Evolutionary conservation across 2,113 vertebrate species (phyloP), one percentile per base, ranked within the genome.

Genomic region (Neofelis nebulosa): DNA sequence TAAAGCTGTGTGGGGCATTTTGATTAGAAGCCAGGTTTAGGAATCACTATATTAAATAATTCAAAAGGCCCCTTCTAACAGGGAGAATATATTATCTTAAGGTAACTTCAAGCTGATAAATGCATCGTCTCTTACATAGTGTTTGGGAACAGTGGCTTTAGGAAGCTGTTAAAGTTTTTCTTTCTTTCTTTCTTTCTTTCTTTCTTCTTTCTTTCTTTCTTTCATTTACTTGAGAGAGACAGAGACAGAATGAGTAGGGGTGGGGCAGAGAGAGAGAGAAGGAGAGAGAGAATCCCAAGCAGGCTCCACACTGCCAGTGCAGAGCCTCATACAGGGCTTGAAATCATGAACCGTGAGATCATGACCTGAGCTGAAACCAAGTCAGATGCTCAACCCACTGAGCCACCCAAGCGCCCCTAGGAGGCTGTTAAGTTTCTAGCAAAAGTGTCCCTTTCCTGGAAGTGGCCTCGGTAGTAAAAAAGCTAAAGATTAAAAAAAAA

Each of bases 11-110:
- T 79, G 41, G 23, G 13, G 41, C n/a, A 21, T 69, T 91, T 31
- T 97, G n/a, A 82, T 90, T 63, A 95, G 73, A 91, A 94, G 57
- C 23, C 29, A 18, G 14, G 31, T 93, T 80, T 97, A 94, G 41
- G 80, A 78, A 21, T 80, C 74, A 83, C 38, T 38, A 2, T 57
- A 41, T 65, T 91, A 92, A 92, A 38, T 88, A 76, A 76, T 16
- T 89, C 31, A 9, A 73, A 90, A 69, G 8, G 7, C 19, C n/a
- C 38, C 2, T 68, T 94, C 48, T 88, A 38, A 41, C 45, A 55
- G 52, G 57, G 78, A 91, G n/a, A 61, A 55, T n/a, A 48, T 25
- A 50, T 65, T 55, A 41, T 27, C 33, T 80, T 87, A 73, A 45
- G 55, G 65, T 78, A 36, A 48, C 27, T 61, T 85, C 38, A 31